A percentile compares a stretch with the other conserved stretches of the same genome.
Evolutionary conservation across 1,140 invertebrate species (phyloP).

Genomic region (Ostrea denselamellosa): DNA sequence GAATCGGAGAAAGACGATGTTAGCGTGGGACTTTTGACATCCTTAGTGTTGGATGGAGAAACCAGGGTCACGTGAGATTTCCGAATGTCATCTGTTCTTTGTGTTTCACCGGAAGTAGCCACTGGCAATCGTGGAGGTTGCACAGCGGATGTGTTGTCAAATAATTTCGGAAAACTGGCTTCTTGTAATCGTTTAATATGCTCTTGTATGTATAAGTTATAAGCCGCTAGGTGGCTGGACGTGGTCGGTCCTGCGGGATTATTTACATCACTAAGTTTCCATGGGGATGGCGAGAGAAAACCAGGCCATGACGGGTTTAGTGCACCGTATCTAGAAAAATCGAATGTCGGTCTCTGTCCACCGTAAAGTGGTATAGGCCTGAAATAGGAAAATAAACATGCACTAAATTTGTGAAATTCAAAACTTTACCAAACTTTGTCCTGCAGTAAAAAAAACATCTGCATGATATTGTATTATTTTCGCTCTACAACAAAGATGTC

Average conservation of each 20-base stretch:
- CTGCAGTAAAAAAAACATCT: background rate
- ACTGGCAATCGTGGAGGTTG: background rate
- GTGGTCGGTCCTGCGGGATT: background rate
- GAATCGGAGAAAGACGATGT: background rate
- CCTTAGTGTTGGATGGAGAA: background rate
- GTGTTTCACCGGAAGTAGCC: conserved; percentile 8
- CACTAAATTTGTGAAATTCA: background rate
- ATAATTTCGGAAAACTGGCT: conserved; percentile 36
- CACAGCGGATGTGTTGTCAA: background rate
- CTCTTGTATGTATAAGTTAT: conserved; percentile 50
- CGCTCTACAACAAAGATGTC: background rate
- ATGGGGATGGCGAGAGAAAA: background rate
- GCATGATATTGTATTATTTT: background rate
- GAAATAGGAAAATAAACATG: conserved; percentile 12
- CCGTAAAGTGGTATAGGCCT: conserved; percentile 38
- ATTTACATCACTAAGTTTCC: conserved; percentile 1
- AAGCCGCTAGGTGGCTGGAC: conserved; percentile 38
- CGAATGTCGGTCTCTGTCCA: conserved; percentile 21
- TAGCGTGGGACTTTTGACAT: background rate
- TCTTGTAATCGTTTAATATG: conserved; percentile 50
- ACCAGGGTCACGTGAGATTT: conserved; percentile 7
- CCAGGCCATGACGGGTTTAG: conserved; percentile 17
- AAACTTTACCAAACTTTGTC: background rate
- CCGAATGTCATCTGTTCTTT: conserved; percentile 20
- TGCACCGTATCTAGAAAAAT: conserved; percentile 25